These are phyloP conservation scores for Rhinoderma darwinii DNA, from an alignment of 2,113 vertebrate genomes.

Conservation along the genomic window DNA sequence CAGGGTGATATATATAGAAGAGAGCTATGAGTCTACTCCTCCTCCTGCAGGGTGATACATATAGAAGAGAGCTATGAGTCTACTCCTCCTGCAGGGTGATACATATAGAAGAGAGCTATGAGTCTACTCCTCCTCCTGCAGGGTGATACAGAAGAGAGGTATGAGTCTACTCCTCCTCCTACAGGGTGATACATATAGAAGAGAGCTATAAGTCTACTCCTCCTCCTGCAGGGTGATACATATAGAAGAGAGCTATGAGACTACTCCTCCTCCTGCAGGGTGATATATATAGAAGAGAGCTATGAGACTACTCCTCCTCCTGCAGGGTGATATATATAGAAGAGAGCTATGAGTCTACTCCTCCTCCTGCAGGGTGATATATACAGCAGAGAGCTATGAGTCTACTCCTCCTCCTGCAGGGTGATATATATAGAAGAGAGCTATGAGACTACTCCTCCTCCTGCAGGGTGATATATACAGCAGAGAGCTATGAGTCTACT, in stretches of 20 bases:
- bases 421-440: neutral
- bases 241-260: neutral
- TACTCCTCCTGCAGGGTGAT: slow-evolving; percentile 13
- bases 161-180: slow-evolving; percentile 25
- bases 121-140: slow-evolving; percentile 34
- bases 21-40: slow-evolving; percentile 3
- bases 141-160: slow-evolving; percentile 21
- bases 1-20: neutral
- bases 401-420: slow-evolving; percentile 21
- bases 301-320: slow-evolving; percentile 10
- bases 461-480: slow-evolving; percentile 38
- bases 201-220: neutral
- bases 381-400: neutral
- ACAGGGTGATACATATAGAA: neutral
- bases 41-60: slow-evolving; percentile 6
- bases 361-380: slow-evolving; percentile 43
- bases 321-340: slow-evolving; percentile 17
- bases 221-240: slow-evolving; percentile 24
- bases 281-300: neutral
- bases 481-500: neutral
- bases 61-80: neutral
- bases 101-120: neutral
- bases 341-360: neutral
- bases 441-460: neutral
- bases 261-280: slow-evolving; percentile 44